A percentile compares a stretch with the other conserved stretches of the same genome.
phyloP scores from a whole-genome alignment of 2,113 vertebrate species.

The Hippopotamus amphibius region DNA sequence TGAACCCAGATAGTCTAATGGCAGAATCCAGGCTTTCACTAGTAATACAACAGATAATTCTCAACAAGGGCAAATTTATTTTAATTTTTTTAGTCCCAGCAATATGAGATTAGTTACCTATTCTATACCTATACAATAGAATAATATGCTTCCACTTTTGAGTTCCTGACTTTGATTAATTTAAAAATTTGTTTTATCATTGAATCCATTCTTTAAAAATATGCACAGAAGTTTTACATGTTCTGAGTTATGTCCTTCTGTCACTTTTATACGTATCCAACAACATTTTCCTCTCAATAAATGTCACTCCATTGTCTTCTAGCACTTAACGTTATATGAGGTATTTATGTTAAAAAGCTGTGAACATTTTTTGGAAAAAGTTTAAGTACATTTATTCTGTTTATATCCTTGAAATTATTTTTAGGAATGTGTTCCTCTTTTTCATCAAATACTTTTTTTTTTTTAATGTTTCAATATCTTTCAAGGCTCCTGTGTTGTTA shows the following conservation, averaged over 20 bases:
- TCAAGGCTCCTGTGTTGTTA: not conserved
- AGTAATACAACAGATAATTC: not conserved
- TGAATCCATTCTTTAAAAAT: not conserved
- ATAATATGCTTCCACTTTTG: not conserved
- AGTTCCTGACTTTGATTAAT: not conserved
- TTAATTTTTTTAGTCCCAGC: not conserved
- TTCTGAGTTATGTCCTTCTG: not conserved
- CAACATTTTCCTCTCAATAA: not conserved
- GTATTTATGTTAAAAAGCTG: not conserved
- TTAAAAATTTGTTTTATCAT: constrained; percentile 1
- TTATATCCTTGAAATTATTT: not conserved
- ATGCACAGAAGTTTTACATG: not conserved
- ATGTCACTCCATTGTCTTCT: not conserved
- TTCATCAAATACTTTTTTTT: not conserved
- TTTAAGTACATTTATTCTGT: not conserved
- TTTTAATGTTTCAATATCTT: not conserved
- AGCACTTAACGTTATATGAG: not conserved
- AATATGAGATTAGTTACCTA: not conserved
- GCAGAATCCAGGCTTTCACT: not conserved
- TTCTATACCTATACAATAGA: not conserved
- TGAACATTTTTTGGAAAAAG: not conserved
- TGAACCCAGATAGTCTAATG: not conserved
- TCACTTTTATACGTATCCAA: not conserved
- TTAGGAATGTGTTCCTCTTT: not conserved
- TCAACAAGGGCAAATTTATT: constrained; percentile 10